These are phyloP conservation scores for Cybosia mesomella DNA, from an alignment of 2,888 invertebrate species.

Conservation along the genomic window DNA sequence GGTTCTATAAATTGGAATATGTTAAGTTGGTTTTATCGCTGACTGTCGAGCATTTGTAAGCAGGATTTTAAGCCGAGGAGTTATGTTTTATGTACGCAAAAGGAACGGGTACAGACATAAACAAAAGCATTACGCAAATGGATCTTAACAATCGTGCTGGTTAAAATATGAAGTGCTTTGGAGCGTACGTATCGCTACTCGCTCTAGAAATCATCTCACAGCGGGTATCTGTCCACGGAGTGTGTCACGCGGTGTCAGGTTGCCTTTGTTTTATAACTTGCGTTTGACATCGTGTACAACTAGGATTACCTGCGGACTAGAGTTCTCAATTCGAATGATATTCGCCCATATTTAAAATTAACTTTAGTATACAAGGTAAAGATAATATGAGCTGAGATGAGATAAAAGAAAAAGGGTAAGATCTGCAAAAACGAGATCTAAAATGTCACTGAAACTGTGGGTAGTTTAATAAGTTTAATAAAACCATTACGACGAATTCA, in stretches of 20 bases:
- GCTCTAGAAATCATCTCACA: slow-evolving; percentile 61
- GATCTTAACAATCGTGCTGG: slow-evolving; percentile 3
- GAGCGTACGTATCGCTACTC: slow-evolving; percentile 54
- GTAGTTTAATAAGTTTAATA: background rate
- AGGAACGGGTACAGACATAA: background rate
- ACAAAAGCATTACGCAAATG: background rate
- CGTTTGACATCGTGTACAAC: slow-evolving; percentile 27
- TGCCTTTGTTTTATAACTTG: slow-evolving; percentile 51
- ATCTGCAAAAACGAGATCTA: background rate
- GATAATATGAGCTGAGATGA: background rate
- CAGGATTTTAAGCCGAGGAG: no score
- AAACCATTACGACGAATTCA: background rate
- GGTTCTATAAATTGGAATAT: no score
- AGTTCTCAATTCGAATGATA: background rate
- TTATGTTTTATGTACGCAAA: background rate
- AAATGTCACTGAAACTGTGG: background rate
- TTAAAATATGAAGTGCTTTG: slow-evolving; percentile 22
- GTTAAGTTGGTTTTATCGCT: no score
- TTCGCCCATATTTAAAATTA: background rate
- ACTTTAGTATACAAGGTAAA: no score
- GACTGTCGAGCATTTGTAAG: no score
- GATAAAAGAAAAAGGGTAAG: background rate
- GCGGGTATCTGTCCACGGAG: slow-evolving; percentile 42
- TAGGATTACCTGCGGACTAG: no score
- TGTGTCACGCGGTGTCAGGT: slow-evolving; percentile 50